A percentile compares a stretch with the other conserved stretches of the same genome.
Evolutionary conservation across 2,797 vertebrate genomes (phyloP).

Genomic region (Dendrocincla fuliginosa): DNA sequence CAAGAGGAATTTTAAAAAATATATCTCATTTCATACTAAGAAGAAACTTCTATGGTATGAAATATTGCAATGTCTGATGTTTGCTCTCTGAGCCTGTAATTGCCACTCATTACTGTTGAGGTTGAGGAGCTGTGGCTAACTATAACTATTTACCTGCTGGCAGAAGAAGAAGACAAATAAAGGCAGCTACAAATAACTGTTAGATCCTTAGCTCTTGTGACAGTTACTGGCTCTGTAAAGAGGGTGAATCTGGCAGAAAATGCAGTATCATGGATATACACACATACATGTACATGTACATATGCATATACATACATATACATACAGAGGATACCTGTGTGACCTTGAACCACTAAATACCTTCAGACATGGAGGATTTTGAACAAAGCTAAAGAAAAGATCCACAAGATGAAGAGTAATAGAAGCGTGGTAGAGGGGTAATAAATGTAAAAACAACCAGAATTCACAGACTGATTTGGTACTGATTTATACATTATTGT

Average conservation of each 20-base stretch:
- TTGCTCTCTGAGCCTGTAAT: not conserved
- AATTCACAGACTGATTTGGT: not conserved
- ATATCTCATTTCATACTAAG: not conserved
- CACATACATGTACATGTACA: not conserved
- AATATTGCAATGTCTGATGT: not conserved
- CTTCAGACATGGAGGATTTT: not conserved
- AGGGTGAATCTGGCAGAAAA: not conserved
- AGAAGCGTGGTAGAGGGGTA: not conserved
- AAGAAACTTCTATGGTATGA: not conserved
- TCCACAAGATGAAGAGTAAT: not conserved
- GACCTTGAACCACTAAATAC: not conserved
- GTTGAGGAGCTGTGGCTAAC: not conserved
- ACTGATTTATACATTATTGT: not conserved
- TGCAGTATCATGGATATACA: not conserved
- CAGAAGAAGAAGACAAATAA: not conserved
- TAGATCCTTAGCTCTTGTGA: not conserved
- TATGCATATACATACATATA: not conserved
- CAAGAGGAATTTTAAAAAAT: not conserved
- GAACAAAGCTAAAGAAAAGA: not conserved
- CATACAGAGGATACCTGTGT: not conserved
- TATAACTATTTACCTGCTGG: not conserved
- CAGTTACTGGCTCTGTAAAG: not conserved
- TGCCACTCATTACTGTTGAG: not conserved
- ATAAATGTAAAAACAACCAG: not conserved
- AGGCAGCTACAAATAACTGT: not conserved